Evolutionary conservation across 2,797 vertebrate species (phyloP).

Genomic region (Brachyalestes nurse): DNA sequence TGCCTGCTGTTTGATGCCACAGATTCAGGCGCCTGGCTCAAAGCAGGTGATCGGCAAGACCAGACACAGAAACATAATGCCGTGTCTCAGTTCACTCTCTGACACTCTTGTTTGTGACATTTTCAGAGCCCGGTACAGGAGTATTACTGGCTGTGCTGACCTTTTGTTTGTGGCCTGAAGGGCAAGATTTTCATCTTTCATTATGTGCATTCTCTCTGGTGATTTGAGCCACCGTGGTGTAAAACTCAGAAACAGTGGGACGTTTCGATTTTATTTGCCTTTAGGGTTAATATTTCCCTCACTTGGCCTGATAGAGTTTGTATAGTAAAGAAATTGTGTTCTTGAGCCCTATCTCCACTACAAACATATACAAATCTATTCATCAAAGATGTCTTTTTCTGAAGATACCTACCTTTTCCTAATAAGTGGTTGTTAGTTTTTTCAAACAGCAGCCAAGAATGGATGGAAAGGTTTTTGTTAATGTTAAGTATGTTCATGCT

Average conservation of each 20-base stretch:
- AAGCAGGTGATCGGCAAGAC: constrained; percentile 25
- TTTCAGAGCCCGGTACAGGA: constrained; percentile 43
- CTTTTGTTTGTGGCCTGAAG: constrained; percentile 51
- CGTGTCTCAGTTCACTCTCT: constrained; percentile 18
- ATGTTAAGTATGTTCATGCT: no score
- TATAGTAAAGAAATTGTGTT: background rate
- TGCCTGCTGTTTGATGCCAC: constrained; percentile 25
- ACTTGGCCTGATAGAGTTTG: background rate
- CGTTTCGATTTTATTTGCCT: constrained; percentile 27
- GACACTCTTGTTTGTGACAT: constrained; percentile 45
- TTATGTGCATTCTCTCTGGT: constrained; percentile 39
- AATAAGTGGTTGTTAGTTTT: no score
- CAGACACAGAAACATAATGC: constrained; percentile 26
- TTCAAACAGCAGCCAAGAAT: no score
- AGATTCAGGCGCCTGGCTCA: constrained; percentile 29
- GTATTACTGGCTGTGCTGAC: constrained; percentile 43
- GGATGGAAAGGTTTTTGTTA: no score
- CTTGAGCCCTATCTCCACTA: no score
- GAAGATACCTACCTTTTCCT: no score
- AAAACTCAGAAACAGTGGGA: constrained; percentile 8
- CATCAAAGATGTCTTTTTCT: no score
- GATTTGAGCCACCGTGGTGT: constrained; percentile 31
- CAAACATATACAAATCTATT: no score
- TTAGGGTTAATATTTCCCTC: background rate
- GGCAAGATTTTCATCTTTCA: constrained; percentile 54